These are phyloP conservation scores for Branchipolynoe longqiensis DNA, from an alignment of 2,888 invertebrate genomes.

Conservation along the genomic window DNA sequence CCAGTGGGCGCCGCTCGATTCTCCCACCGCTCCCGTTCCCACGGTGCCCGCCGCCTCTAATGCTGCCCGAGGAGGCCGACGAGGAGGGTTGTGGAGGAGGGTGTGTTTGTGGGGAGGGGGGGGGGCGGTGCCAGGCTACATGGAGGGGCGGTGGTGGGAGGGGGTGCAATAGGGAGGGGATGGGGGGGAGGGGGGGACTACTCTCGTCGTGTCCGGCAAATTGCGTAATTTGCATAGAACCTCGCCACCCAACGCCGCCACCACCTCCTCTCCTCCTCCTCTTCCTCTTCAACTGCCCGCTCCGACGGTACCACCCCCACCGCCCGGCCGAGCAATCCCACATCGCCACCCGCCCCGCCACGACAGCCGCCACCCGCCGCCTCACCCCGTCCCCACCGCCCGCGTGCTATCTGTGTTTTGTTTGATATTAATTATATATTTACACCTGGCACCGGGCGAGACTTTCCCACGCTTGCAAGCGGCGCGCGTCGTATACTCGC, in stretches of 20 bases:
- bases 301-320: too few relatives aligned
- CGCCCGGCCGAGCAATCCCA: too few relatives aligned
- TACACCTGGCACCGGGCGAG: constrained; percentile 45
- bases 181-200: background rate
- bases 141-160: background rate
- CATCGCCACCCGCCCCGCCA: background rate
- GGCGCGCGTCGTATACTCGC: constrained; percentile 7
- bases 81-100: too few relatives aligned
- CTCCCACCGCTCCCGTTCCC: constrained; percentile 31
- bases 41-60: too few relatives aligned
- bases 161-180: background rate
- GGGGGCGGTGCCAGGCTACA: too few relatives aligned
- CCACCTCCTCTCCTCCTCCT: too few relatives aligned
- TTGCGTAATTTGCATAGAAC: constrained; percentile 52
- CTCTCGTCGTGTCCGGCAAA: background rate
- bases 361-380: background rate
- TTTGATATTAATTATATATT: constrained; percentile 62
- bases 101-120: background rate
- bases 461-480: constrained; percentile 60
- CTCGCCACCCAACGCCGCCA: background rate
- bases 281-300: too few relatives aligned
- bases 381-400: constrained; percentile 12
- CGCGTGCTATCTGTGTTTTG: constrained; percentile 62
- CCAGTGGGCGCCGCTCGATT: too few relatives aligned
- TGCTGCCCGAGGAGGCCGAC: too few relatives aligned